Evolutionary conservation across 1,140 invertebrate genomes (phyloP).

Genomic region (Capitella teleta): DNA sequence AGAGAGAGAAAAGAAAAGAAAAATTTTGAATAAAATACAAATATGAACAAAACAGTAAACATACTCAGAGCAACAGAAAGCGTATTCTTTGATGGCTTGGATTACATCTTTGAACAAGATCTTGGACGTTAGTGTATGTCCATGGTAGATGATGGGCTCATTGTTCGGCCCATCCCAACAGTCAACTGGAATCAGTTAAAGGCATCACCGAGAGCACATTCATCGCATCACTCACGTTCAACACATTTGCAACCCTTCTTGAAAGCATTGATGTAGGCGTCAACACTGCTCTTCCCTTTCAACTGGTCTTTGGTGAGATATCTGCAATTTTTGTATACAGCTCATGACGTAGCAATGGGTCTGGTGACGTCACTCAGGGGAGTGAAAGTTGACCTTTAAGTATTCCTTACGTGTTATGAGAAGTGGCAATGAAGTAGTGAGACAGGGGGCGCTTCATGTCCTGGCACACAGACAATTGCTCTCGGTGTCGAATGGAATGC

Average conservation of each 20-base stretch:
- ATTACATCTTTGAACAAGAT: constrained; percentile 93
- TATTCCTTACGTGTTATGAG: constrained; percentile 56
- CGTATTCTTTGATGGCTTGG: constrained; percentile 88
- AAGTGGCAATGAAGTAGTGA: constrained; percentile 56
- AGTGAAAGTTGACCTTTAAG: too few relatives aligned
- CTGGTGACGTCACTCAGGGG: too few relatives aligned
- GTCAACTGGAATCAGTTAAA: constrained; percentile 53
- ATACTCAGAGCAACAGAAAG: constrained; percentile 75
- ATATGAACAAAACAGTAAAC: background rate
- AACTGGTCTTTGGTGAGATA: constrained; percentile 97
- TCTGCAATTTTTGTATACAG: too few relatives aligned
- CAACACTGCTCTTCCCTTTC: constrained; percentile 86
- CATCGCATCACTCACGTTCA: constrained; percentile 50
- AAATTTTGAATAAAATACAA: background rate
- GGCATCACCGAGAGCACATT: background rate
- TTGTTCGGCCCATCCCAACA: constrained; percentile 97
- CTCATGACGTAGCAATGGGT: too few relatives aligned
- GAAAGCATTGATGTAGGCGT: constrained; percentile 86
- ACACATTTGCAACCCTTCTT: constrained; percentile 90
- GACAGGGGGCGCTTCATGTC: constrained; percentile 53
- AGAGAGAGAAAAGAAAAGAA: background rate
- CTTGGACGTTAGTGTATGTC: constrained; percentile 92
- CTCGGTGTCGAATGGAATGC: too few relatives aligned
- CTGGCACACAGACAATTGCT: too few relatives aligned
- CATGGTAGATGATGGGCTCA: constrained; percentile 77